phyloP scores from a whole-genome alignment of 1,140 invertebrate species.

The Drosophila rufa region DNA sequence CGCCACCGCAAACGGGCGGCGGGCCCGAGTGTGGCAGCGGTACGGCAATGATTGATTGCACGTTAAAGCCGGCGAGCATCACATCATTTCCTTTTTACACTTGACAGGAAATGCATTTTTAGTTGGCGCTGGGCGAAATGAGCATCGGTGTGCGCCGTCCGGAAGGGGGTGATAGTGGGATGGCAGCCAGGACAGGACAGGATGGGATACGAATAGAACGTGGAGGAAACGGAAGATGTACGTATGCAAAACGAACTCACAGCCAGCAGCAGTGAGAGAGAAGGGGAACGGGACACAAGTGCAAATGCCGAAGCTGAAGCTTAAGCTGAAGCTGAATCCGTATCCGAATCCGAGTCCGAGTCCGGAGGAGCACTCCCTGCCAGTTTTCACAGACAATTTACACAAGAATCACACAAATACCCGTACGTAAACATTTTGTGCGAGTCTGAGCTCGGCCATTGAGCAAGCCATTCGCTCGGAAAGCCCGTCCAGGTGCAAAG shows the following conservation, averaged over 20 bases:
- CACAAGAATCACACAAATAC: slow-evolving; percentile 68
- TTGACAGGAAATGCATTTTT: slow-evolving; percentile 83
- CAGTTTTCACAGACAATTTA: slow-evolving; percentile 73
- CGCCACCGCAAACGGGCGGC: slow-evolving; percentile 39
- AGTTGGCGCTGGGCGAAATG: slow-evolving; percentile 75
- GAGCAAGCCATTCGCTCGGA: slow-evolving; percentile 67
- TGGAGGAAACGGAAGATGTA: slow-evolving; percentile 27
- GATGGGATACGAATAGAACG: background rate
- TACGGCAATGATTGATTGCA: slow-evolving; percentile 78
- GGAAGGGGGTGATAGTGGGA: slow-evolving; percentile 3
- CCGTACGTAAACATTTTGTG: slow-evolving; percentile 32
- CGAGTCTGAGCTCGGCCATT: slow-evolving; percentile 49
- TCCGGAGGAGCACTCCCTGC: slow-evolving; percentile 35
- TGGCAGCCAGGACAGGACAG: background rate
- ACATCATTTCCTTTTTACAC: slow-evolving; percentile 82
- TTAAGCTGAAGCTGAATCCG: slow-evolving; percentile 4
- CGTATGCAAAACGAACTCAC: slow-evolving; percentile 62
- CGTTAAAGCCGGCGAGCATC: slow-evolving; percentile 76
- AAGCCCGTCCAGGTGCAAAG: slow-evolving; percentile 59
- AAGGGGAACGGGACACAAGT: slow-evolving; percentile 29
- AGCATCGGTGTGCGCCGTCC: slow-evolving; percentile 55
- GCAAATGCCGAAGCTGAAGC: slow-evolving; percentile 16
- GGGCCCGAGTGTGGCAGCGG: slow-evolving; percentile 8
- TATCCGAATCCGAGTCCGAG: background rate
- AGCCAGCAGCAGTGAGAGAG: slow-evolving; percentile 34